Conservation (phyloP, 2,797 vertebrate genomes). For the Chrysocyon brachyurus region DNA sequence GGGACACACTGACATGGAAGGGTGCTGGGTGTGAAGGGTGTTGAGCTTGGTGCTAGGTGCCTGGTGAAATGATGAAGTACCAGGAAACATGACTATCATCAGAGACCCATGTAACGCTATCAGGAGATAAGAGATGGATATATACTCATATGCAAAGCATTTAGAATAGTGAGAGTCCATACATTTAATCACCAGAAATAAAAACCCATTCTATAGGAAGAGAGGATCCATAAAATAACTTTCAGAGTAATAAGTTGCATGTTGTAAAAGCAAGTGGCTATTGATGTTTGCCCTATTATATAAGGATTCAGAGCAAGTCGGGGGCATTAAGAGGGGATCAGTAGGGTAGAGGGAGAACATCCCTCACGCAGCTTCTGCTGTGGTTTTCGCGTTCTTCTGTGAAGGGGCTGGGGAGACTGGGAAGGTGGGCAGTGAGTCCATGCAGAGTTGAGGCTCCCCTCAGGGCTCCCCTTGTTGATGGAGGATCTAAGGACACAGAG, state of each 20-base stretch:
- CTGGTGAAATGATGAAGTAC: not conserved
- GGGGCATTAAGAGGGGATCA: not conserved
- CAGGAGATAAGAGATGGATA: not conserved
- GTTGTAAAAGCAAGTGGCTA: constrained; percentile 26
- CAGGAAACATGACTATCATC: not conserved
- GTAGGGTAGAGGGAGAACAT: not conserved
- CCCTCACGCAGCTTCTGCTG: not conserved
- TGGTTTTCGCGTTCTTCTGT: not conserved
- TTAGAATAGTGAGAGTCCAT: not conserved
- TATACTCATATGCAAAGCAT: not conserved
- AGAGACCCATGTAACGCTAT: not conserved
- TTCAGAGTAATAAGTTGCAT: not conserved
- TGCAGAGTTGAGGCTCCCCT: not conserved
- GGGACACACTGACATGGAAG: not conserved
- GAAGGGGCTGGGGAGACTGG: not conserved
- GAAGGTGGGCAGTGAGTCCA: not conserved
- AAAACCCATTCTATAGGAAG: not conserved
- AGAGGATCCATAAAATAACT: not conserved
- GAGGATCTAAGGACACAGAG: not conserved
- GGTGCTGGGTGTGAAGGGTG: not conserved
- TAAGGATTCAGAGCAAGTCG: not conserved
- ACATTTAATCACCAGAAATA: not conserved
- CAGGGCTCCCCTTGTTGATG: not conserved
- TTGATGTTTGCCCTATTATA: not conserved
- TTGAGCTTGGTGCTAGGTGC: not conserved